A percentile compares a stretch with the other conserved stretches of the same genome.
These are phyloP conservation scores for Labroides dimidiatus DNA, from an alignment of 2,797 vertebrate genomes.

Conservation along the genomic window DNA sequence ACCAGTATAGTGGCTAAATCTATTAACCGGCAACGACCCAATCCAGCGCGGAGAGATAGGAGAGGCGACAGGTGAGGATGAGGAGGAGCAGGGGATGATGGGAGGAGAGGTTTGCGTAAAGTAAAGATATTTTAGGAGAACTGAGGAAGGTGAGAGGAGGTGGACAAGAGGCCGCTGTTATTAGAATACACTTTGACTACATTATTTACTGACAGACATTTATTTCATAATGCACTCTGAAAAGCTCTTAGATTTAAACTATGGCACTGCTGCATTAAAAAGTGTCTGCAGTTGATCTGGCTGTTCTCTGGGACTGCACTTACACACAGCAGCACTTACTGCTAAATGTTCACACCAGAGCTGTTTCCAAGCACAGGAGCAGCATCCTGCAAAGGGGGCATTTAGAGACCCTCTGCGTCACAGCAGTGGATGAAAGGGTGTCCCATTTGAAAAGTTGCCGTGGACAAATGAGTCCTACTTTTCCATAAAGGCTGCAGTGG, in stretches of 20 bases:
- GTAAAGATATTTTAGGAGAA: conserved; percentile 23
- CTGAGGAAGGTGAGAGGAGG: conserved; percentile 9
- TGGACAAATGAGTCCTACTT: no score
- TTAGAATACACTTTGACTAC: conserved; percentile 10
- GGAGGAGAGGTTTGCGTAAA: conserved; percentile 28
- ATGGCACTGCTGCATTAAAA: not conserved
- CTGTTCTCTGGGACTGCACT: not conserved
- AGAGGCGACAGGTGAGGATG: conserved; percentile 39
- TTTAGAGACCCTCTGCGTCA: no score
- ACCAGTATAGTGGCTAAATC: conserved; percentile 92
- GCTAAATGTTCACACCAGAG: conserved; percentile 1
- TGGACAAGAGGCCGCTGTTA: conserved; percentile 14
- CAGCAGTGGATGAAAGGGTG: no score
- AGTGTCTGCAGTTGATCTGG: not conserved
- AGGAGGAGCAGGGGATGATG: conserved; percentile 5
- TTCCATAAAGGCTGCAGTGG: no score
- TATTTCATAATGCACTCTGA: conserved; percentile 2
- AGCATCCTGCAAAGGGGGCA: no score
- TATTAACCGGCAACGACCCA: conserved; percentile 93
- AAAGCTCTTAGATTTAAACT: not conserved
- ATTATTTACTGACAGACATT: not conserved
- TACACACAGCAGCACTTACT: not conserved
- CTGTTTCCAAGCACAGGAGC: no score
- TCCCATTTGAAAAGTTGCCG: no score
- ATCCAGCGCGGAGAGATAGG: conserved; percentile 75